Base-by-base conservation (phyloP, 2,113 vertebrate species). In the Psilopsiagon aurifrons region DNA sequence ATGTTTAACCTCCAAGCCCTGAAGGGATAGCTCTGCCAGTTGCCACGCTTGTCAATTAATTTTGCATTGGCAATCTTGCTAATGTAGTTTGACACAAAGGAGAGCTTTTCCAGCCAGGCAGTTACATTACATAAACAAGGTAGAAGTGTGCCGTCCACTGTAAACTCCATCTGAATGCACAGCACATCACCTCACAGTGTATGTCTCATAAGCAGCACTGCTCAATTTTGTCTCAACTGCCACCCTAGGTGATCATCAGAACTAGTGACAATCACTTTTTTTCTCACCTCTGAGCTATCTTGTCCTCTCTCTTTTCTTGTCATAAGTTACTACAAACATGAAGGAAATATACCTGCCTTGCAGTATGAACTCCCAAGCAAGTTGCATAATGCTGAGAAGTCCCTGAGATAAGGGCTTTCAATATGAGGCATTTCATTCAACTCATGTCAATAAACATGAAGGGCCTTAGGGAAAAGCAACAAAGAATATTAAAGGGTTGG, bases 1-100 rank as follows among this genome's bases (percentile, higher is more conserved):
- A 97, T 97, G 80, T 97, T 97, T 97, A 97, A 97, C 97, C 95
- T 91, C 60, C 57, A 83, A 70, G 66, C 73, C 97, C 94, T 96
- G 83, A 95, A 93, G 93, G 70, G 94, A 91, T 88, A 86, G 20
- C 51, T 81, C n/a, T 85, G 71, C 17, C 60, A 62, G 88, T 95
- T 97, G 69, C 83, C 93, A 71, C 76, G 80, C 75, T 96, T 93
- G 95, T 97, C 97, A 91, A 98, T 97, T 97, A 98, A 97, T 97
- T 97, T 97, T 97, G 93, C 68, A 95, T 92, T 92, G 88, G 88
- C 33, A 62, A 44, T 51, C 94, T 80, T 73, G 89, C 52, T 98
- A 97, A 97, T 96, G 81, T 9, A 95, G 27, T 79, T 95, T 97
- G 97, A 98, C 96, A 95, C 10, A 19, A 19, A 93, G 46, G 55